These are phyloP conservation scores for Enteromius argenteus DNA, from an alignment of 2,797 vertebrate genomes.

Conservation along the genomic window DNA sequence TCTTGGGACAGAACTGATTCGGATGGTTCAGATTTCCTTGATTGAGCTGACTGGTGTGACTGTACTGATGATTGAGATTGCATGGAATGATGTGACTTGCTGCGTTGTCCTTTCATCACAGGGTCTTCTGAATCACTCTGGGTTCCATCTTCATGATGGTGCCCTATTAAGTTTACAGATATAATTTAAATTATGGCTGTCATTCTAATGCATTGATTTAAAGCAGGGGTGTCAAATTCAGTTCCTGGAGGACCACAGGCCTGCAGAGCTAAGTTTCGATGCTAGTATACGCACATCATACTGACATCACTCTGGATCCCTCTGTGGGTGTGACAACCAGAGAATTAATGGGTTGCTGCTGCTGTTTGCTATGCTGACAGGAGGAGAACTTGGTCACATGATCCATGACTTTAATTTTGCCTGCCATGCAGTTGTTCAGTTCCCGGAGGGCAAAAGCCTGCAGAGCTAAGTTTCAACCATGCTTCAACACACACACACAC, in stretches of 20 bases:
- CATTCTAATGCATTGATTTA: neutral
- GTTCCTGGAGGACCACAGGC: too few species aligned
- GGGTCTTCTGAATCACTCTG: conserved; percentile 96
- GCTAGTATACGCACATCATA: conserved; percentile 76
- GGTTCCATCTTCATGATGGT: conserved; percentile 93
- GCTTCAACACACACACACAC: too few species aligned
- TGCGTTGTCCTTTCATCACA: conserved; percentile 70
- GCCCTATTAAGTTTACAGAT: conserved; percentile 75
- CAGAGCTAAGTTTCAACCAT: too few species aligned
- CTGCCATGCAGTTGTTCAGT: conserved; percentile 86
- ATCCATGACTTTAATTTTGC: conserved; percentile 97
- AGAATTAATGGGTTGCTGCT: conserved; percentile 68
- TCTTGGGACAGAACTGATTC: conserved; percentile 31
- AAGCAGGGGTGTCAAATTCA: too few species aligned
- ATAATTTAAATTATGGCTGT: neutral
- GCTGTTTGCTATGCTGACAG: conserved; percentile 78
- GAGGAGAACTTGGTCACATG: conserved; percentile 95
- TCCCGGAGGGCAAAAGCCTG: too few species aligned
- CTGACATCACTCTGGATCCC: conserved; percentile 86
- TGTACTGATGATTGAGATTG: conserved; percentile 60
- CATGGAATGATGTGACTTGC: conserved; percentile 71
- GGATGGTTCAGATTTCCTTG: conserved; percentile 25
- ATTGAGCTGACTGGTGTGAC: conserved; percentile 48
- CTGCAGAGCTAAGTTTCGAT: too few species aligned
- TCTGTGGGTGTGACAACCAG: conserved; percentile 75